Evolutionary conservation across 2,888 invertebrate species (phyloP).

Genomic region (Seira ritae): DNA sequence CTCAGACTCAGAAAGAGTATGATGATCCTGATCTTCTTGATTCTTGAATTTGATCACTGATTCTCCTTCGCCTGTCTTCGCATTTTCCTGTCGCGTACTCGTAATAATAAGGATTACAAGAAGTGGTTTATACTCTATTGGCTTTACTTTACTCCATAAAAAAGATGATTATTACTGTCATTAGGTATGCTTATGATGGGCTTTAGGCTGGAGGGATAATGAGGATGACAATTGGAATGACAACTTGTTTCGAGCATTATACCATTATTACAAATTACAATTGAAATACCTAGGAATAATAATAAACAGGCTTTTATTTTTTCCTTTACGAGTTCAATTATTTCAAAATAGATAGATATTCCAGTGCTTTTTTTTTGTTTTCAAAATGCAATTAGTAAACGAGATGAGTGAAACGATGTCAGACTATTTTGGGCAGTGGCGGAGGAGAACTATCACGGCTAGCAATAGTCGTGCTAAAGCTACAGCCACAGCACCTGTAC

Average conservation of each 20-base stretch:
- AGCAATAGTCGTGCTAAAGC: constrained; percentile 37
- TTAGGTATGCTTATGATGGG: too few relatives aligned
- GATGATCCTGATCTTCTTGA: neutral
- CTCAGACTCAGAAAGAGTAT: too few relatives aligned
- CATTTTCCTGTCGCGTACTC: too few relatives aligned
- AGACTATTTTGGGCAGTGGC: constrained; percentile 52
- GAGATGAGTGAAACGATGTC: constrained; percentile 42
- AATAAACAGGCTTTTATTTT: neutral
- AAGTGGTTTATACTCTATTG: constrained; percentile 2
- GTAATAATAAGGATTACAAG: neutral
- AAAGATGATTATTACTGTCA: constrained; percentile 8
- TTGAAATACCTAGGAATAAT: constrained; percentile 8
- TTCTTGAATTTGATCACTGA: too few relatives aligned
- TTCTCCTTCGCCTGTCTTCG: too few relatives aligned
- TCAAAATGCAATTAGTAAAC: constrained; percentile 43
- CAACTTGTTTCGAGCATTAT: constrained; percentile 9
- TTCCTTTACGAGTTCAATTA: neutral
- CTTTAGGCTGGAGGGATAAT: neutral
- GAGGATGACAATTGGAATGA: constrained; percentile 10
- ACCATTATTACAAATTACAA: neutral
- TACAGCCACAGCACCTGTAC: neutral
- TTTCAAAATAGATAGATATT: neutral
- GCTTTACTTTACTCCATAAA: neutral
- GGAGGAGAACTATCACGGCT: constrained; percentile 54
- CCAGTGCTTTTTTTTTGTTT: neutral